Evolutionary conservation across 2,113 vertebrate genomes (phyloP).

Genomic region (Mus pahari): DNA sequence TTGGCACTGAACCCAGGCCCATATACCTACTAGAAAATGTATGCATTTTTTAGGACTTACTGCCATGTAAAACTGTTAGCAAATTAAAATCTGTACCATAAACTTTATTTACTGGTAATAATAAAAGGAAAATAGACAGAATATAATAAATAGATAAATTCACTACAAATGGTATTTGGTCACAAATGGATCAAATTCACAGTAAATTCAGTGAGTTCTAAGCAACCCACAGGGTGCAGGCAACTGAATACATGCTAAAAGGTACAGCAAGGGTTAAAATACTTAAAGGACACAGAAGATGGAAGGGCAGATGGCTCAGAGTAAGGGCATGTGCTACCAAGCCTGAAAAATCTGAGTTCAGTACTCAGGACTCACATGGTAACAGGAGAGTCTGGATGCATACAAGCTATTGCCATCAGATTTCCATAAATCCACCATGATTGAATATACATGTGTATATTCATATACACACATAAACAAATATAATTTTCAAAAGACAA

Average conservation of each 20-base stretch:
- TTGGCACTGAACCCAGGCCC: background rate
- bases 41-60: background rate
- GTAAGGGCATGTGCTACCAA: too few species aligned
- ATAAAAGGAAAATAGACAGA: background rate
- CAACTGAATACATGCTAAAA: background rate
- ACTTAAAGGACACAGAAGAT: background rate
- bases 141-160: background rate
- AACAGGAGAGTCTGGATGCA: too few species aligned
- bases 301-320: background rate
- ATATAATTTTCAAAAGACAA: background rate
- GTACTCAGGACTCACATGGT: background rate
- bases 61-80: background rate
- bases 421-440: too few species aligned
- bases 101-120: background rate
- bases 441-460: too few species aligned
- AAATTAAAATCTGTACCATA: background rate
- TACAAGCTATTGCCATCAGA: background rate
- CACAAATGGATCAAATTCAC: background rate
- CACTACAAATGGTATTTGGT: background rate
- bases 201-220: background rate
- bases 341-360: background rate
- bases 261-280: background rate
- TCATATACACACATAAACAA: background rate
- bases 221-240: background rate
- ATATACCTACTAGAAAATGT: background rate